Conservation (phyloP, 2,888 invertebrate genomes). For the Callinectes sapidus region DNA sequence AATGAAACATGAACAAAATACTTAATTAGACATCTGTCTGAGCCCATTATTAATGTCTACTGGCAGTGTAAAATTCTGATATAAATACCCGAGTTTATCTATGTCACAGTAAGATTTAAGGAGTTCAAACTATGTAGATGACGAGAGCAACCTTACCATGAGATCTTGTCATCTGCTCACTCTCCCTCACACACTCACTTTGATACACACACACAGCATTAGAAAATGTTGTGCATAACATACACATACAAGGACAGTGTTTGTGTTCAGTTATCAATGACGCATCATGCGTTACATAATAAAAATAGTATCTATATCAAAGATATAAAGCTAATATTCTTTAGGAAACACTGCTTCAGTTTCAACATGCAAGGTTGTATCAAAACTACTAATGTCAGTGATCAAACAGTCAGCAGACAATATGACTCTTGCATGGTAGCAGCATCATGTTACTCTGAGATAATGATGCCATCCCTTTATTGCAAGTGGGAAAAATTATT, state of each 20-base stretch:
- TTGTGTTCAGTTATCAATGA: constrained; percentile 58
- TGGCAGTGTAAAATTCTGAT: constrained; percentile 35
- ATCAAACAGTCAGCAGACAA: neutral
- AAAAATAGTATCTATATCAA: constrained; percentile 43
- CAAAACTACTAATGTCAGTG: neutral
- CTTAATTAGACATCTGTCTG: constrained; percentile 58
- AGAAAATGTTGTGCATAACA: constrained; percentile 59
- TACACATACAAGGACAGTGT: constrained; percentile 68
- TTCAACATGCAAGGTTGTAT: constrained; percentile 8
- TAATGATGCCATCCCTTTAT: constrained; percentile 48
- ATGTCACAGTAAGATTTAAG: constrained; percentile 51
- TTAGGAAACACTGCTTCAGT: constrained; percentile 60
- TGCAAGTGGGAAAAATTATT: constrained; percentile 32
- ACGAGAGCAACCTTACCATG: constrained; percentile 58
- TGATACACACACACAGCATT: constrained; percentile 59
- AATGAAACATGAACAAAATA: constrained; percentile 31
- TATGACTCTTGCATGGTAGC: constrained; percentile 20
- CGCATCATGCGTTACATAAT: constrained; percentile 63
- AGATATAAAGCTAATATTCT: constrained; percentile 61
- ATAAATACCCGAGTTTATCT: constrained; percentile 36
- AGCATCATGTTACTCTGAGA: neutral
- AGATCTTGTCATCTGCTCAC: constrained; percentile 45
- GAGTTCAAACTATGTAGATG: constrained; percentile 39
- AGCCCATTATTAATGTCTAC: constrained; percentile 50
- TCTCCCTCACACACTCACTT: constrained; percentile 59